A percentile compares a stretch with the other conserved stretches of the same genome.
phyloP scores from a whole-genome alignment of 1,140 invertebrate species.

The Sinonovacula constricta region DNA sequence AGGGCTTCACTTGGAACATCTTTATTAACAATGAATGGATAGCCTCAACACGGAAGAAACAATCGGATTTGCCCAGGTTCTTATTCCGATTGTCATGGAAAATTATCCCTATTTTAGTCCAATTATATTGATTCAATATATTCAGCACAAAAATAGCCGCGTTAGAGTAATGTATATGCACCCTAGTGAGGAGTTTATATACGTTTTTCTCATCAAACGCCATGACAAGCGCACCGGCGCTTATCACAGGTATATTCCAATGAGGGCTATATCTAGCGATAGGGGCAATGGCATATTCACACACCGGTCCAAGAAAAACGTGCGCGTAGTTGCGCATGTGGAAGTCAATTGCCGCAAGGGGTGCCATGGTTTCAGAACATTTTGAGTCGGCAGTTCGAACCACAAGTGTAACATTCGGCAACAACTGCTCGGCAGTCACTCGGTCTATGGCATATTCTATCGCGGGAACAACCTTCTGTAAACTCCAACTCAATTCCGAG shows the following conservation, averaged over 20 bases:
- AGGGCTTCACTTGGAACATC: constrained; percentile 69
- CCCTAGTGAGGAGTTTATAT: constrained; percentile 69
- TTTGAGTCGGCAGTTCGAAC: constrained; percentile 62
- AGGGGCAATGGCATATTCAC: constrained; percentile 94
- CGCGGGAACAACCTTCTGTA: constrained; percentile 61
- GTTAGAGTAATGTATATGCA: constrained; percentile 78
- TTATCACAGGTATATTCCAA: constrained; percentile 93
- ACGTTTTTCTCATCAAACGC: constrained; percentile 82
- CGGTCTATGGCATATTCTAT: constrained; percentile 65
- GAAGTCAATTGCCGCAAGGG: constrained; percentile 70
- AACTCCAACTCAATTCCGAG: constrained; percentile 52
- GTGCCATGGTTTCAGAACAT: constrained; percentile 70
- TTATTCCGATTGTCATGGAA: constrained; percentile 68
- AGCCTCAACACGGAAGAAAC: constrained; percentile 72
- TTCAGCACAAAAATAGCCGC: constrained; percentile 85
- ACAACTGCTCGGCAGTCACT: constrained; percentile 44
- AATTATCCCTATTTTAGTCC: constrained; percentile 82
- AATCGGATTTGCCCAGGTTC: constrained; percentile 52
- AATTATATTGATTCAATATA: constrained; percentile 85
- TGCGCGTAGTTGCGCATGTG: constrained; percentile 79
- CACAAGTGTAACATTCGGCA: constrained; percentile 54
- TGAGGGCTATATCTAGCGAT: constrained; percentile 89
- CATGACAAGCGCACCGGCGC: constrained; percentile 89
- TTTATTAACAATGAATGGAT: constrained; percentile 58
- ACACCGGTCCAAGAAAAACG: constrained; percentile 93